These are phyloP conservation scores for human (Homo sapiens) DNA, from an alignment of 2,113 vertebrate species.

Conservation along the genomic window GRCh38 chr2:26606501-26607000, in stretches of 20 bases:
- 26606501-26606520: background rate
- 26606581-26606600: background rate
- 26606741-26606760: background rate
- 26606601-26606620: background rate
- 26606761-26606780: background rate
- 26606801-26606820: constrained; percentile 56
- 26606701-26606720: background rate
- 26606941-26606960: constrained; percentile 75
- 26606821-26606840: constrained; percentile 44
- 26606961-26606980: constrained; percentile 49
- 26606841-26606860: constrained; percentile 74
- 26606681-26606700: background rate
- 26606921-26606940: constrained; percentile 60
- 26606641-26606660: background rate
- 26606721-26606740: background rate
- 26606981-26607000: constrained; percentile 43
- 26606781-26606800: constrained; percentile 14
- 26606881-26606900: constrained; percentile 64
- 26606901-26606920: constrained; percentile 61
- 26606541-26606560: background rate
- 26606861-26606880: constrained; percentile 55
- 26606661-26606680: background rate
- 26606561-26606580: background rate
- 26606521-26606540: background rate
- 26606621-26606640: background rate